Evolutionary conservation across 2,113 vertebrate genomes (phyloP), one percentile per base, ranked within the genome.

Genomic region (Brachypodius melanocephalos): DNA sequence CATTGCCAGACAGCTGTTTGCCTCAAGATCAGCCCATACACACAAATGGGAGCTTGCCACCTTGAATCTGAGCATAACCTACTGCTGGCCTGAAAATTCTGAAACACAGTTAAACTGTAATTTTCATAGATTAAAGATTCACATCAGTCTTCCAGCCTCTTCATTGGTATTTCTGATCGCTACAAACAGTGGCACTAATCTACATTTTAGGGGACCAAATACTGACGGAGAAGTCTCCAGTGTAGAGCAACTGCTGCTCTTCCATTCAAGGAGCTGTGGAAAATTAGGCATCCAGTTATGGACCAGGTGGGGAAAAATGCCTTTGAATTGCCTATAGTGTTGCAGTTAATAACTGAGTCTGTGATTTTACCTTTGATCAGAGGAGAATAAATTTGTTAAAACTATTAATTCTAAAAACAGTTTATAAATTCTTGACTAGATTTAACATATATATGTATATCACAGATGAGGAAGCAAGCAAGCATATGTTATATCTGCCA

Each of bases 121-220:
- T 88, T 78, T 63, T 57, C 45, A 17, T 8, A 45, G 10, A 73
- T 38, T 49, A 54, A 75, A 61, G 22, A 63, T 14, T 59, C 9
- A 21, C 15, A 46, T 34, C 59, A 55, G 6, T 67, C 26, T 59
- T 48, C 20, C 62, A 67, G 16, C 9, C 52, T 52, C 38, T 26
- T 42, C 7, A 1, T 2, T 71, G 12, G 9, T 69, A 57, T 77
- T 87, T 87, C 45, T 38, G 5, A 77, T 61, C 20, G 13, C 12
- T 42, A 32, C 7, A 45, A 31, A 28, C 8, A 61, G 26, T 29
- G 43, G 14, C 16, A 65, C 0, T 0, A 72, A 72, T 48, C 17
- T n/a, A 38, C 22, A 22, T 42, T 78, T 71, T 51, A 28, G 7
- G 11, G 6, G 46, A n/a, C 9, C 25, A 69, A 71, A 20, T 19